These are phyloP conservation scores for Pogonomyrmex barbatus DNA, from an alignment of 1,140 invertebrate species.

Conservation along the genomic window DNA sequence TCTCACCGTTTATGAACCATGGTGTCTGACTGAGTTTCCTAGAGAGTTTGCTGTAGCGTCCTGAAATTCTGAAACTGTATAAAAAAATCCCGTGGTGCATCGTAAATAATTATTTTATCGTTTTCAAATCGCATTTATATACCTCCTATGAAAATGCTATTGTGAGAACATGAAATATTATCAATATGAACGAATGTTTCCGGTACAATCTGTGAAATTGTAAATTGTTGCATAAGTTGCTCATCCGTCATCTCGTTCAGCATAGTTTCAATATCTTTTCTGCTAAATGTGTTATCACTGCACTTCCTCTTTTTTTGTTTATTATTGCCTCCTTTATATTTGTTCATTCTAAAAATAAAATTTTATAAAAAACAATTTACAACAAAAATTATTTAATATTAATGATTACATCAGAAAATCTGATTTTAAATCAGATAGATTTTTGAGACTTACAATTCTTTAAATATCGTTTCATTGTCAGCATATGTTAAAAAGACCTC, in stretches of 20 bases:
- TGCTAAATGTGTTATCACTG: slow-evolving; percentile 84
- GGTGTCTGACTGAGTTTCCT: slow-evolving; percentile 96
- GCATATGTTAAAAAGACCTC: slow-evolving; percentile 85
- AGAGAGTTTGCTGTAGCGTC: slow-evolving; percentile 95
- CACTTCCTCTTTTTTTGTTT: slow-evolving; percentile 79
- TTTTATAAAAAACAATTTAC: slow-evolving; percentile 15
- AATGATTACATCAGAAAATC: slow-evolving; percentile 66
- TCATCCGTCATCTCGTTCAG: slow-evolving; percentile 83
- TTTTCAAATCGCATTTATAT: slow-evolving; percentile 65
- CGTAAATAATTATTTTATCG: not conserved
- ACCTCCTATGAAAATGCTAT: slow-evolving; percentile 88
- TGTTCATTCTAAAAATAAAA: slow-evolving; percentile 44
- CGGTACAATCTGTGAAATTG: slow-evolving; percentile 84
- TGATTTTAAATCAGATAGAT: slow-evolving; percentile 49
- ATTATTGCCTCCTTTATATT: slow-evolving; percentile 76
- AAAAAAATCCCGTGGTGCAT: slow-evolving; percentile 9
- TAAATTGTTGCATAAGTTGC: slow-evolving; percentile 84
- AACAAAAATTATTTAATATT: not conserved
- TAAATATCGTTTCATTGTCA: slow-evolving; percentile 87
- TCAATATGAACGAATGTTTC: slow-evolving; percentile 81
- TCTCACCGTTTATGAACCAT: slow-evolving; percentile 94
- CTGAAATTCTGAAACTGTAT: slow-evolving; percentile 81
- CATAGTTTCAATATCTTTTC: slow-evolving; percentile 86
- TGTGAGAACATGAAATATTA: slow-evolving; percentile 85
- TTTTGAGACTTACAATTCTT: slow-evolving; percentile 85